Evolutionary conservation across 1,140 invertebrate genomes (phyloP).

Genomic region (Leptopilina boulardi): DNA sequence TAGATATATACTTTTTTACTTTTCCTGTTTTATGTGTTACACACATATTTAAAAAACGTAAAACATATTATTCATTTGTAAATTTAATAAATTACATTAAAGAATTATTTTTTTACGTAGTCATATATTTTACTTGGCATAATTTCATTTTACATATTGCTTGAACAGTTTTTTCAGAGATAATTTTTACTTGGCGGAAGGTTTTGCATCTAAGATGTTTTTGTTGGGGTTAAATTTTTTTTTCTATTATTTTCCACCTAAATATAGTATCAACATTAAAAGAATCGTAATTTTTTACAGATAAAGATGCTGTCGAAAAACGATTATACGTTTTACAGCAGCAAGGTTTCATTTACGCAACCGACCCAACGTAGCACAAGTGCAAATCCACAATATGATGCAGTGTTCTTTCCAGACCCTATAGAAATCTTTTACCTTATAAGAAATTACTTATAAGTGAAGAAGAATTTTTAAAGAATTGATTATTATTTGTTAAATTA

Average conservation of each 20-base stretch:
- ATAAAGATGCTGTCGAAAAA: conserved; percentile 95
- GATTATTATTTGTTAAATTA: conserved; percentile 51
- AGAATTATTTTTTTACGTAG: too few species aligned
- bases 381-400: conserved; percentile 57
- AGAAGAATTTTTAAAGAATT: conserved; percentile 47
- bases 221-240: background rate
- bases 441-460: conserved; percentile 52
- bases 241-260: conserved; percentile 10
- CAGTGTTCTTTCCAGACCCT: conserved; percentile 54
- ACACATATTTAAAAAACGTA: too few species aligned
- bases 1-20: too few species aligned
- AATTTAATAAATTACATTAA: too few species aligned
- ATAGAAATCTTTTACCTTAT: conserved; percentile 59
- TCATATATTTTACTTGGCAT: too few species aligned
- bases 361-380: conserved; percentile 78
- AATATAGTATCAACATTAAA: background rate
- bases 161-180: too few species aligned
- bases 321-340: conserved; percentile 90
- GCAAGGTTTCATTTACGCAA: conserved; percentile 88
- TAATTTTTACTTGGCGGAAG: too few species aligned
- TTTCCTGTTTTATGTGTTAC: too few species aligned
- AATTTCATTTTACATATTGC: too few species aligned
- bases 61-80: too few species aligned
- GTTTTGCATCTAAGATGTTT: too few species aligned
- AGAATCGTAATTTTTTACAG: conserved; percentile 75